phyloP scores from a whole-genome alignment of 2,888 invertebrate species.

The Melieria crassipennis region DNA sequence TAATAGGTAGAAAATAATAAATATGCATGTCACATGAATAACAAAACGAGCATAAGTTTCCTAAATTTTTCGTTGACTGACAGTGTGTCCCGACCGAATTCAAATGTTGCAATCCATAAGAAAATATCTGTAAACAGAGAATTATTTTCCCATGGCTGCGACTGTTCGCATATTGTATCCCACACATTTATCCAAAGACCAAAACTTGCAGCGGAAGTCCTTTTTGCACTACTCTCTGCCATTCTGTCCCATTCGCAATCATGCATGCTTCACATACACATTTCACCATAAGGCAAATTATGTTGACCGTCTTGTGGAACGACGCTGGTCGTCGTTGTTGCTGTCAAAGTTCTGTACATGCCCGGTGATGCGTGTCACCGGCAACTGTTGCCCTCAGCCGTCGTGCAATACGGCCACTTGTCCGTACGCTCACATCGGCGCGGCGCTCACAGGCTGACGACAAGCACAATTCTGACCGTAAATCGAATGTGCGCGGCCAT shows the following conservation, averaged over 20 bases:
- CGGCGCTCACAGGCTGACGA: slow-evolving; percentile 39
- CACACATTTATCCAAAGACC: too few species aligned
- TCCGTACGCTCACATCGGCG: slow-evolving; percentile 36
- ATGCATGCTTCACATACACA: slow-evolving; percentile 19
- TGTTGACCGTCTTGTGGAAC: slow-evolving; percentile 47
- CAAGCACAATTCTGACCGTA: slow-evolving; percentile 52
- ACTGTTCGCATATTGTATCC: too few species aligned
- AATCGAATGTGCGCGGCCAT: slow-evolving; percentile 41
- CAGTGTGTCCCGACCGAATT: too few species aligned
- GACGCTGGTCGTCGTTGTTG: slow-evolving; percentile 39
- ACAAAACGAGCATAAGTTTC: too few species aligned
- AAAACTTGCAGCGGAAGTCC: slow-evolving; percentile 34
- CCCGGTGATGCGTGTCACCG: slow-evolving; percentile 55
- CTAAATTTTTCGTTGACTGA: too few species aligned
- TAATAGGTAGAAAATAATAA: too few species aligned
- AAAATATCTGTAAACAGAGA: too few species aligned
- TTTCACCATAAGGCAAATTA: slow-evolving; percentile 59
- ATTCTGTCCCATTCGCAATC: slow-evolving; percentile 23
- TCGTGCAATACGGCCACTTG: too few species aligned
- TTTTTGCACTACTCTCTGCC: slow-evolving; percentile 31
- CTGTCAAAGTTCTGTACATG: slow-evolving; percentile 40
- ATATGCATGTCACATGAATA: too few species aligned
- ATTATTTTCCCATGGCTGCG: too few species aligned
- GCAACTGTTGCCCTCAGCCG: neutral
- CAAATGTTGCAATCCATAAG: too few species aligned